phyloP scores from a whole-genome alignment of 2,113 vertebrate species.

The Pipra filicauda region DNA sequence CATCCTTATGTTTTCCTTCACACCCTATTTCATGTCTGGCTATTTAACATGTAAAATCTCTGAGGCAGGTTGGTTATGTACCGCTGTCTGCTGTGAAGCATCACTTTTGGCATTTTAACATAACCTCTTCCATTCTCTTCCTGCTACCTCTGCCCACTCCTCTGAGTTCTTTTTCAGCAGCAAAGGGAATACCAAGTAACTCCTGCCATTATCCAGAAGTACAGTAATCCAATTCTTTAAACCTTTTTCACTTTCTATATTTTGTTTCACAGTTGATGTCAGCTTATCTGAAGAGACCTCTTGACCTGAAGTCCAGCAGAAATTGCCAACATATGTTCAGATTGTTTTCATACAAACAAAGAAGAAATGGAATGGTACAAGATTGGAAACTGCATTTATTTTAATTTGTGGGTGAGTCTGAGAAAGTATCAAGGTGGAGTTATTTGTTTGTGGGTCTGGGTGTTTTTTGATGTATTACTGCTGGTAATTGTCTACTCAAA shows the following conservation, averaged over 20 bases:
- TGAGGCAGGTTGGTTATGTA: not conserved
- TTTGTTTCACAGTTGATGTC: not conserved
- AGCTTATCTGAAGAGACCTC: not conserved
- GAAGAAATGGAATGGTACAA: not conserved
- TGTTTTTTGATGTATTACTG: not conserved
- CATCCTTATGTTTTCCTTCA: not conserved
- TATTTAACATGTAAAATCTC: not conserved
- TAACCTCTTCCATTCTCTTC: not conserved
- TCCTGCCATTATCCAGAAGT: not conserved
- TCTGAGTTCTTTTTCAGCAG: not conserved
- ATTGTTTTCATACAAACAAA: not conserved
- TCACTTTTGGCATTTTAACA: not conserved
- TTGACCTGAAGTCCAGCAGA: not conserved
- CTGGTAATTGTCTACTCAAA: not conserved
- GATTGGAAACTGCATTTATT: not conserved
- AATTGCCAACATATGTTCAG: not conserved
- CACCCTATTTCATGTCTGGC: not conserved
- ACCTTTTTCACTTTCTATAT: not conserved
- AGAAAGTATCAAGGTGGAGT: not conserved
- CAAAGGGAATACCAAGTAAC: not conserved
- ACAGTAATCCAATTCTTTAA: not conserved
- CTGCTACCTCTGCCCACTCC: not conserved
- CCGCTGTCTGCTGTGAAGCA: not conserved
- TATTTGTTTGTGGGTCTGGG: not conserved
- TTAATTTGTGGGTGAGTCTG: not conserved